phyloP scores from a whole-genome alignment of 2,113 vertebrate genomes.

The Riparia riparia region DNA sequence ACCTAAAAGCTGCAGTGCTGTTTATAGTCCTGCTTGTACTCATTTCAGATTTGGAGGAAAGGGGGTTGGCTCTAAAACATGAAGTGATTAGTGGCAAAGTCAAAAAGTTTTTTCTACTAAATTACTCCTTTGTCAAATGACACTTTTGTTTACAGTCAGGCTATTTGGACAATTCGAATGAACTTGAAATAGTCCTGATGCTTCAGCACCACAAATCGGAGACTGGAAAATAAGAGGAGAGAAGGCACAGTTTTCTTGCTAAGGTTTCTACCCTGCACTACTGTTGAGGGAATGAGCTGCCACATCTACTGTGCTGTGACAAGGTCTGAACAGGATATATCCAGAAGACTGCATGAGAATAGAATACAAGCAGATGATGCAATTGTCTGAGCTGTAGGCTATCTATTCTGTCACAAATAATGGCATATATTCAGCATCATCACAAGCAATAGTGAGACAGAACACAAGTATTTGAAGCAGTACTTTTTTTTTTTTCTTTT shows the following conservation, averaged over 20 bases:
- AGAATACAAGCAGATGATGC: background rate
- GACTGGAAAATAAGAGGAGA: background rate
- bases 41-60: background rate
- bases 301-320: constrained; percentile 23
- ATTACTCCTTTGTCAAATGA: constrained; percentile 2
- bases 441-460: background rate
- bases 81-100: background rate
- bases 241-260: background rate
- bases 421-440: background rate
- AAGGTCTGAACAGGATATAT: background rate
- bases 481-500: background rate
- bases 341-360: background rate
- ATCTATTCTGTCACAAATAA: background rate
- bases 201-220: background rate
- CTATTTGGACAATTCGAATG: background rate
- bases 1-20: background rate
- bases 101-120: background rate
- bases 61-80: background rate
- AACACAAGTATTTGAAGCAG: background rate
- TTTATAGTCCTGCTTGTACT: background rate
- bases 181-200: background rate
- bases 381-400: constrained; percentile 32
- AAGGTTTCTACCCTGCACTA: background rate
- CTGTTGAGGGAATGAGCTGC: constrained; percentile 31
- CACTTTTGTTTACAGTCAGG: background rate